Evolutionary conservation across 2,888 invertebrate genomes (phyloP).

Genomic region (Lingula anatina): DNA sequence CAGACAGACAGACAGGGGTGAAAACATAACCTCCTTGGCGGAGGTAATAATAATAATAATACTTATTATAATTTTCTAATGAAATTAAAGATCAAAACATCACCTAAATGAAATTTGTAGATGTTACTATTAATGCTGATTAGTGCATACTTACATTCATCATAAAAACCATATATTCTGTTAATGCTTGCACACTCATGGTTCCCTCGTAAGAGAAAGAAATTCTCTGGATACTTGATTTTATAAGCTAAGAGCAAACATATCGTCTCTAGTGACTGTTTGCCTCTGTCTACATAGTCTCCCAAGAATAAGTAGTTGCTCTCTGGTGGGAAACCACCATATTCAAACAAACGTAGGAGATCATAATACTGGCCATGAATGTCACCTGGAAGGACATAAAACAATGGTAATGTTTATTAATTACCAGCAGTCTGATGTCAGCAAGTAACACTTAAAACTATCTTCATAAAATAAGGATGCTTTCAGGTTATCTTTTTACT

Average conservation of each 20-base stretch:
- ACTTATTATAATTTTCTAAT: too few species aligned
- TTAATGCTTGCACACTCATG: constrained; percentile 58
- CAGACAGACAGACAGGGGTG: too few species aligned
- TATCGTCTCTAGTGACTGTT: constrained; percentile 94
- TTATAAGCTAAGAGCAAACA: constrained; percentile 65
- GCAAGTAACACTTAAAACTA: too few species aligned
- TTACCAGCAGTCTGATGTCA: too few species aligned
- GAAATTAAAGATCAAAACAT: too few species aligned
- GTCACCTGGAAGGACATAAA: constrained; percentile 68
- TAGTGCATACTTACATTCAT: constrained; percentile 53
- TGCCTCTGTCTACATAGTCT: constrained; percentile 94
- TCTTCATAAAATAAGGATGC: too few species aligned
- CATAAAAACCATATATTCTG: constrained; percentile 78
- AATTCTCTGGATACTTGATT: constrained; percentile 92
- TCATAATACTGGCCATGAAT: constrained; percentile 98
- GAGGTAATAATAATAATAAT: too few species aligned
- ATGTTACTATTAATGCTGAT: not conserved
- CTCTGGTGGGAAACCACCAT: constrained; percentile 96
- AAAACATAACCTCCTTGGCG: too few species aligned
- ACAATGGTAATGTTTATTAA: too few species aligned
- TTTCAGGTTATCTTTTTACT: too few species aligned
- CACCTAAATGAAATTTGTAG: too few species aligned
- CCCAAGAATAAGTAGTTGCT: constrained; percentile 96
- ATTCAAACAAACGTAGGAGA: constrained; percentile 90
- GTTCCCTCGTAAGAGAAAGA: constrained; percentile 53